Conservation (phyloP, 1,140 invertebrate genomes). For the Coptotermes formosanus region DNA sequence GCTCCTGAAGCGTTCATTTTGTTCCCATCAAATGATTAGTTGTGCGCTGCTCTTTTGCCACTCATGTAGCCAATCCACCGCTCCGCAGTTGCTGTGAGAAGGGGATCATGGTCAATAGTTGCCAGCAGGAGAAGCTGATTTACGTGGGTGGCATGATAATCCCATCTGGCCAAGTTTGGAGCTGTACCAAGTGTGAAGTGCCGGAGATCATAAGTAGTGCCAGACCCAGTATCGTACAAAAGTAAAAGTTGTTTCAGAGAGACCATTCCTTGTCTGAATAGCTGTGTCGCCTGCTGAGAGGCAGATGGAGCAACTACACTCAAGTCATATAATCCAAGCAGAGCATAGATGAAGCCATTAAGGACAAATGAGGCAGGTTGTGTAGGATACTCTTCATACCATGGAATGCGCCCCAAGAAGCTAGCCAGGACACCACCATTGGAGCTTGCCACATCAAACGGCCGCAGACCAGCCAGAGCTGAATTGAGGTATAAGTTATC, state of each 20-base stretch:
- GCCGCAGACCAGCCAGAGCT: constrained; percentile 74
- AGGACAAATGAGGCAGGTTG: constrained; percentile 92
- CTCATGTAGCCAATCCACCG: constrained; percentile 96
- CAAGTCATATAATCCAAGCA: constrained; percentile 94
- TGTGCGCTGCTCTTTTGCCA: constrained; percentile 90
- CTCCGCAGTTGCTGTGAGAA: constrained; percentile 82
- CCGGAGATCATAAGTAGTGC: constrained; percentile 94
- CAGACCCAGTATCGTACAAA: constrained; percentile 92
- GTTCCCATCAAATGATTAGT: constrained; percentile 54
- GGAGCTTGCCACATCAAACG: constrained; percentile 70
- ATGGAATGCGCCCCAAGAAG: constrained; percentile 78
- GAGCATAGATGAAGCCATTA: constrained; percentile 98
- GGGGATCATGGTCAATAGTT: constrained; percentile 81
- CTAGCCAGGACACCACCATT: constrained; percentile 81
- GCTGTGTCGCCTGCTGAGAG: constrained; percentile 67
- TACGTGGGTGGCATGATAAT: constrained; percentile 98
- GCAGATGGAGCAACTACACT: constrained; percentile 62
- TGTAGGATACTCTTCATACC: constrained; percentile 99
- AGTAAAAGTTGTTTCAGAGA: constrained; percentile 88
- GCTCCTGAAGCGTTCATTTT: not conserved
- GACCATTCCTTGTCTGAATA: constrained; percentile 83
- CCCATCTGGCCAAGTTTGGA: constrained; percentile 92
- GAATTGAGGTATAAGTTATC: constrained; percentile 75
- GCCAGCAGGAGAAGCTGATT: constrained; percentile 90
- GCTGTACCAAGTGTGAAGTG: constrained; percentile 86